Percentiles rank a stretch among this genome's conserved stretches.
Conservation (phyloP, 1,140 invertebrate species). For the Semibalanus balanoides region DNA sequence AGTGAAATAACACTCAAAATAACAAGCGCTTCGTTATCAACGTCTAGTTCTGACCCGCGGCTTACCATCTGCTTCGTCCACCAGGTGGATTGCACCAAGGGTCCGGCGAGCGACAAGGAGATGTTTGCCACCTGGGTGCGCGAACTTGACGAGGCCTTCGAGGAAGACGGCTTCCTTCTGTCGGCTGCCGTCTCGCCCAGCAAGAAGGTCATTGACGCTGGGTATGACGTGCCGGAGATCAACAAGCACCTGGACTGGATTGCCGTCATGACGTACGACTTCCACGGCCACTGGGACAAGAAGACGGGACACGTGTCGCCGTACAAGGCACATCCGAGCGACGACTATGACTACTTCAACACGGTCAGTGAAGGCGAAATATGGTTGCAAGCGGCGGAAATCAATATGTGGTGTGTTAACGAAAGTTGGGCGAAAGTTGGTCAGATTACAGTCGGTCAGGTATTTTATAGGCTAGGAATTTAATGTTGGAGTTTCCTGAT, state of each 20-base stretch:
- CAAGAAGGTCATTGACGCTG: conserved; percentile 37
- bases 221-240: conserved; percentile 57
- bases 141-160: conserved; percentile 58
- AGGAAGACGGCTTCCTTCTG: conserved; percentile 44
- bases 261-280: conserved; percentile 72
- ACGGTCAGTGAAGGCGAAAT: conserved; percentile 29
- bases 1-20: too few relatives aligned
- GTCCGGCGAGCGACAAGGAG: conserved; percentile 40
- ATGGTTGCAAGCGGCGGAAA: too few relatives aligned
- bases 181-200: conserved; percentile 44
- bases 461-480: too few relatives aligned
- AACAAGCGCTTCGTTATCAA: too few relatives aligned
- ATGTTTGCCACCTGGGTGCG: conserved; percentile 51
- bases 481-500: too few relatives aligned
- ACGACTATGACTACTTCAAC: conserved; percentile 39
- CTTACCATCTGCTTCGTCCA: too few relatives aligned
- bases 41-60: not conserved
- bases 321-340: conserved; percentile 58
- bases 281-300: conserved; percentile 68
- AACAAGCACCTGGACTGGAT: conserved; percentile 64
- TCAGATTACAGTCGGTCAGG: too few relatives aligned
- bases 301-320: conserved; percentile 68
- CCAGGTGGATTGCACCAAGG: conserved; percentile 41
- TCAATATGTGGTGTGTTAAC: too few relatives aligned
- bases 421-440: too few relatives aligned